Conservation (phyloP, 2,113 vertebrate genomes). For the Hippocampus barbouri region DNA sequence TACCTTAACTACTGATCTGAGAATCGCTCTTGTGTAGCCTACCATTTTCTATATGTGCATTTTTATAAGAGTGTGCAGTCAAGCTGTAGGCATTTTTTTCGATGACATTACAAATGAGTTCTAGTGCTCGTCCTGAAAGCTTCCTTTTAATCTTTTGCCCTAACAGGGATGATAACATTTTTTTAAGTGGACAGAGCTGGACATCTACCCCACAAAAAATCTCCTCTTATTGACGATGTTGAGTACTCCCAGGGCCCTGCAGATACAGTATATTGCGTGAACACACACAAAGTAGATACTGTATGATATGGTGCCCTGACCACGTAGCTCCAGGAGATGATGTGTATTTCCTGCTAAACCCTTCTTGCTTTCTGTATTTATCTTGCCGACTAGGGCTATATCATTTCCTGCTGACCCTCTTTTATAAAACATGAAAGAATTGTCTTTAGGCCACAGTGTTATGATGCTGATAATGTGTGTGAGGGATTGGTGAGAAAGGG, state of each 20-base stretch:
- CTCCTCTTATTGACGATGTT: constrained; percentile 38
- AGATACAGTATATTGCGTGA: constrained; percentile 13
- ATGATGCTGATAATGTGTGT: constrained; percentile 1
- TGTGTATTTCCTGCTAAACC: constrained; percentile 28
- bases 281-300: constrained; percentile 11
- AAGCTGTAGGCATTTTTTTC: too few relatives aligned
- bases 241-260: constrained; percentile 30
- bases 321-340: constrained; percentile 22
- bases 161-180: constrained; percentile 54
- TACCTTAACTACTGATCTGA: too few relatives aligned
- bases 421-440: constrained; percentile 57
- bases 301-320: background rate
- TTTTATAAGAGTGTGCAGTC: too few relatives aligned
- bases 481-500: too few relatives aligned
- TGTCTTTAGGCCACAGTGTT: constrained; percentile 27
- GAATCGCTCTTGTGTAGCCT: too few relatives aligned
- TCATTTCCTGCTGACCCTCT: constrained; percentile 43
- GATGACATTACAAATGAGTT: too few relatives aligned
- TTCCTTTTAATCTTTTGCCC: constrained; percentile 52
- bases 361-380: constrained; percentile 37
- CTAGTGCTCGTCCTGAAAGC: too few relatives aligned
- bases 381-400: constrained; percentile 35
- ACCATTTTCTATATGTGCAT: too few relatives aligned
- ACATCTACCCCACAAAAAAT: constrained; percentile 12
- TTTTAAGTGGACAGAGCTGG: constrained; percentile 47